phyloP scores from a whole-genome alignment of 2,888 invertebrate genomes.

The Baccha elongata region DNA sequence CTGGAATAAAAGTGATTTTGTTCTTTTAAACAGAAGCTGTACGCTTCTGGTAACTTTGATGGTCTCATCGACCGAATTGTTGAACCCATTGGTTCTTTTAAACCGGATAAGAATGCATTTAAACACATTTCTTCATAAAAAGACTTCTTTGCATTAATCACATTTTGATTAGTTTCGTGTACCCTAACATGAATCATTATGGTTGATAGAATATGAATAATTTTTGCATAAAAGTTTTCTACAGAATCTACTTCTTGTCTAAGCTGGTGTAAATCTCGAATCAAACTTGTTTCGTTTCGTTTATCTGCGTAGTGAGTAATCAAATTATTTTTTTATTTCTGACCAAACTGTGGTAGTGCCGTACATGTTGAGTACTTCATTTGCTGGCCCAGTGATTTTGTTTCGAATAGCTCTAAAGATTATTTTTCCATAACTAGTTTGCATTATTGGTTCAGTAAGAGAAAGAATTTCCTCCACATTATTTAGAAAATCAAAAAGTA shows the following conservation, averaged over 20 bases:
- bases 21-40: slow-evolving; percentile 48
- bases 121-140: too few species aligned
- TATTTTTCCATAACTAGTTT: not conserved
- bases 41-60: slow-evolving; percentile 28
- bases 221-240: not conserved
- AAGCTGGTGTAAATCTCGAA: too few species aligned
- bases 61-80: too few species aligned
- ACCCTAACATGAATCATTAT: not conserved
- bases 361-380: not conserved
- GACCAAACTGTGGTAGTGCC: not conserved
- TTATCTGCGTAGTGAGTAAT: too few species aligned
- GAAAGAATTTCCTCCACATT: not conserved
- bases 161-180: too few species aligned
- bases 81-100: too few species aligned
- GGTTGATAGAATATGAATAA: not conserved
- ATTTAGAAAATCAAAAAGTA: not conserved
- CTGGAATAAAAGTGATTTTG: slow-evolving; percentile 26
- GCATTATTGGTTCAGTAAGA: not conserved
- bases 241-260: not conserved
- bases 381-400: not conserved
- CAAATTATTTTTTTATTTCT: too few species aligned
- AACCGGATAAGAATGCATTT: too few species aligned
- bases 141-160: too few species aligned
- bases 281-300: too few species aligned
- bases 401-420: not conserved